These are phyloP conservation scores for Halcyon smyrnensis DNA, from an alignment of 2,797 vertebrate species.

Conservation along the genomic window DNA sequence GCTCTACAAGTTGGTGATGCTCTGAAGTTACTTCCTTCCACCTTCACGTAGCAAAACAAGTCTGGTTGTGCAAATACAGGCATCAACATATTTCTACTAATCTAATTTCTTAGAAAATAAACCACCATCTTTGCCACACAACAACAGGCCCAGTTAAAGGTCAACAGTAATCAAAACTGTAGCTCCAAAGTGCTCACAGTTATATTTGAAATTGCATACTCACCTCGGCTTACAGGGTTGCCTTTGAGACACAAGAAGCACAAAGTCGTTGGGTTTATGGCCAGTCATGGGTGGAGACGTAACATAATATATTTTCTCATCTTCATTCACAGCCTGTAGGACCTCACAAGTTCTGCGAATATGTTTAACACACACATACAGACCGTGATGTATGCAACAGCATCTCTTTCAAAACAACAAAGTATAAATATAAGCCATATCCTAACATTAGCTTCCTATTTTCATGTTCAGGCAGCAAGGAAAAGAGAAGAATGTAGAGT, in stretches of 20 bases:
- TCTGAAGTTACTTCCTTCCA: background rate
- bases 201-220: background rate
- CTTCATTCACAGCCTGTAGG: constrained; percentile 69
- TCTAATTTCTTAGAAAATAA: background rate
- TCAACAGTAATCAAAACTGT: background rate
- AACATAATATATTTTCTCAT: constrained; percentile 79
- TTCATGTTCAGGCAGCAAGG: background rate
- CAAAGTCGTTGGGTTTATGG: constrained; percentile 74
- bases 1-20: background rate
- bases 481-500: background rate
- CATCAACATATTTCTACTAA: background rate
- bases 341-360: constrained; percentile 75
- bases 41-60: background rate
- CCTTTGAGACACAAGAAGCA: constrained; percentile 78
- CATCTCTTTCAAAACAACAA: background rate
- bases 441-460: background rate
- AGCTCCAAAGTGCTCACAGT: background rate
- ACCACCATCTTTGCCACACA: rapidly evolving
- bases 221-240: constrained; percentile 70
- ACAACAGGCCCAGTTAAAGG: background rate
- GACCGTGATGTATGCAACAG: background rate
- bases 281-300: constrained; percentile 58
- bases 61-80: background rate
- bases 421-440: background rate
- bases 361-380: background rate